Base-by-base conservation (phyloP, 2,113 vertebrate genomes). In the Chinchilla lanigera region DNA sequence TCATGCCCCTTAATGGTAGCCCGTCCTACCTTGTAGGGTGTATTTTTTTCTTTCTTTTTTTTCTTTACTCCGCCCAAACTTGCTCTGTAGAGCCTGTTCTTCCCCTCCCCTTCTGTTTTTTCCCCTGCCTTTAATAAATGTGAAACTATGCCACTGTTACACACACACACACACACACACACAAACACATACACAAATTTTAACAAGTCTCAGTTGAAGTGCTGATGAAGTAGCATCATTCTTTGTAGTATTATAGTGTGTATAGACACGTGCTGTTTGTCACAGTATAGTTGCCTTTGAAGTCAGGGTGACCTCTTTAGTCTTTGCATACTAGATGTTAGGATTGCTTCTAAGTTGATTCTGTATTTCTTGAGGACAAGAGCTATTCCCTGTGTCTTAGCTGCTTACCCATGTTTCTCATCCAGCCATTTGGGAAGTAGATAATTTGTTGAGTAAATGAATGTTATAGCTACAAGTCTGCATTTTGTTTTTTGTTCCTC, bases 261-360 rank as follows among this genome's bases (percentile, higher is more conserved):
- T 54, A 56, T 47, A 88, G 56, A 52, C 56, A 87, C n/a, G 69
- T 60, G 7, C 33, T 56, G 17, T 56, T 73, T 92, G 78, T 92
- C 58, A 50, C 71, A n/a, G 33, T 41, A 85, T 58, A 80, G 35
- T 81, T 93, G 71, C 41, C 71, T 96, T 89, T 89, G 85, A 96
- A 41, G 47, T 58, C 41, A 88, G 35, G 35, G 41, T 94, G 84
- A 94, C 28, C 50, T 67, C n/a, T 84, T 88, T 75, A 67, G 61
- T 92, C 60, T 92, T 92, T 89, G 69, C 13, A 44, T 11, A 86
- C 61, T 85, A 71, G 52, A 67, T 84, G 60, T 95, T 92, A 82
- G 14, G 50, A 93, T 89, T 75, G 33, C 50, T 95, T 92, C 35
- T 63, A 44, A 86, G 44, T 93, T 92, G 83, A 67, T 91, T 87